A percentile compares a stretch with the other conserved stretches of the same genome.
These are phyloP conservation scores for Eupithecia inturbata DNA, from an alignment of 2,888 invertebrate species.

Conservation along the genomic window DNA sequence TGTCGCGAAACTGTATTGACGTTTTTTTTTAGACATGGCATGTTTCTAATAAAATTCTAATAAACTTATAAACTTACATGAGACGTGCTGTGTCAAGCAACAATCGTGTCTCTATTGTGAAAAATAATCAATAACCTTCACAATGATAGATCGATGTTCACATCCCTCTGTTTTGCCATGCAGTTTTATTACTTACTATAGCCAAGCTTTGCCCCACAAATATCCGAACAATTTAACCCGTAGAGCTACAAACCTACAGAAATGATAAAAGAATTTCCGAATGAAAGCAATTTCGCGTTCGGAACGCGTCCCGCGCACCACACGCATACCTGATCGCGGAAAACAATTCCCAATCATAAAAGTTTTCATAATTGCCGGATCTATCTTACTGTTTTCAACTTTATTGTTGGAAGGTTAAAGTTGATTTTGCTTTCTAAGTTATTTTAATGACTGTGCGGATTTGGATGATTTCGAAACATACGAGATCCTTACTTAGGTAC, in stretches of 20 bases:
- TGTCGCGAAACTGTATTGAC: background rate
- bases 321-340: slow-evolving; percentile 62
- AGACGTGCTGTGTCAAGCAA: background rate
- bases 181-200: background rate
- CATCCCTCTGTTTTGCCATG: background rate
- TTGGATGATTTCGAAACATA: background rate
- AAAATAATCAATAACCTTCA: background rate
- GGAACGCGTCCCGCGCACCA: slow-evolving; percentile 42
- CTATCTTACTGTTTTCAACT: slow-evolving; percentile 18
- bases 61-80: background rate
- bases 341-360: slow-evolving; percentile 53
- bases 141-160: background rate
- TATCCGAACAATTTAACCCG: background rate
- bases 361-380: slow-evolving; percentile 31
- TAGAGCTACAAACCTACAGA: slow-evolving; percentile 18
- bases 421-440: background rate
- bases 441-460: background rate
- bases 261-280: slow-evolving; percentile 27
- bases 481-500: background rate
- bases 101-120: background rate
- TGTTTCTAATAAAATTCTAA: background rate
- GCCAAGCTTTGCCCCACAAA: background rate
- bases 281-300: slow-evolving; percentile 53
- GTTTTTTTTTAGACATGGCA: background rate
- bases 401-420: background rate